Evolutionary conservation across 2,888 invertebrate species (phyloP), one percentile per base, ranked within the genome.

Genomic region (Diloba caeruleocephala): DNA sequence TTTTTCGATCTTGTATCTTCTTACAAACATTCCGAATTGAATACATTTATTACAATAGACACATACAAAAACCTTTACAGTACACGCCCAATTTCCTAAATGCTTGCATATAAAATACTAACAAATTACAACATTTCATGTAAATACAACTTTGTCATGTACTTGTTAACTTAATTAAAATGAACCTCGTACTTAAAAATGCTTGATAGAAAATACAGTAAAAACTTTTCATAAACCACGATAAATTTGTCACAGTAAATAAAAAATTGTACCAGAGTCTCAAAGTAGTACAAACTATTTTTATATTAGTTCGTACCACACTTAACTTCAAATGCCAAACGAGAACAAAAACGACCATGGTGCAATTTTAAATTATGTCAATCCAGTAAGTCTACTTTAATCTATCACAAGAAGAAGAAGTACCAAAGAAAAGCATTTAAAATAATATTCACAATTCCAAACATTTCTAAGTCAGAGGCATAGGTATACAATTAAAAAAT

Each of bases 81-180:
- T 23, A 57, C 36, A 55, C 61, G 60, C 54, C 60, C 54, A 13
- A 44, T 37, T 49, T 49, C 10, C 21, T 48, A 50, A 56, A 33
- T 44, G 34, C 12, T 37, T 55, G 36, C 33, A 52, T 50, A 33
- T 32, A 60, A 60, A 39, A 65, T 38, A 50, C 39, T 65, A 65
- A 70, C 48, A 43, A 44, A 44, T 54, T 60, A 67, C 61, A 73
- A 73, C 64, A 68, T 39, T 62, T 60, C 50, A 73, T 65, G 51
- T 63, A 54, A 72, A 71, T 71, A 73, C 71, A 73, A 72, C 67
- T 29, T 56, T 72, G 73, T 72, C 72, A 73, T 73, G 73, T 73
- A 73, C 71, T 73, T 71, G 17, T 61, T 70, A 65, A 60, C 59
- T 53, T 58, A 68, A 65, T 59, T 59, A 57, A 39, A 63, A 61